These are phyloP conservation scores for Chaetodon trifascialis DNA, from an alignment of 2,113 vertebrate species.

Conservation along the genomic window DNA sequence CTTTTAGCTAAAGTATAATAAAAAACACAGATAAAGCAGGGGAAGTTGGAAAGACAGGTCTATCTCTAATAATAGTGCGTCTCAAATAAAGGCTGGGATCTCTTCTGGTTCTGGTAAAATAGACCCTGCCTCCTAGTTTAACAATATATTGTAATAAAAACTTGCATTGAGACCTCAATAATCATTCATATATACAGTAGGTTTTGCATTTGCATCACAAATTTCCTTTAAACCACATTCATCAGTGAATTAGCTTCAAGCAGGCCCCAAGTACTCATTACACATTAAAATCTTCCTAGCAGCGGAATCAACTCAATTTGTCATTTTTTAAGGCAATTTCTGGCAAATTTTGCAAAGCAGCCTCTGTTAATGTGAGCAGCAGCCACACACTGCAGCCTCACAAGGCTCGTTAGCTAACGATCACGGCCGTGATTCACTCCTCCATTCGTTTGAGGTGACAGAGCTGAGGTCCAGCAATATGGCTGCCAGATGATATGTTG, in stretches of 20 bases:
- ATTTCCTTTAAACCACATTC: not conserved
- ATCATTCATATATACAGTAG: not conserved
- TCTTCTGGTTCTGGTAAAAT: too few relatives aligned
- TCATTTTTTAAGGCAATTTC: not conserved
- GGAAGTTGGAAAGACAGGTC: too few relatives aligned
- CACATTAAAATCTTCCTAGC: not conserved
- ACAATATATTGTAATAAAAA: not conserved
- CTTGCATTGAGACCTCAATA: not conserved
- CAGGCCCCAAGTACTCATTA: not conserved
- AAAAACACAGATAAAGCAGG: too few relatives aligned
- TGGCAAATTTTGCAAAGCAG: not conserved
- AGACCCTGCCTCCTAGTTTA: not conserved
- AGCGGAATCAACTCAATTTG: not conserved
- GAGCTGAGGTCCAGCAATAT: constrained; percentile 1
- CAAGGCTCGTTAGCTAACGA: not conserved
- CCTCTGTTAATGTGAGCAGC: not conserved
- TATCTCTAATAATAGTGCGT: not conserved
- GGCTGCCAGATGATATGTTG: constrained; percentile 40
- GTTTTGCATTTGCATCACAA: not conserved
- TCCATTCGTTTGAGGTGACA: not conserved
- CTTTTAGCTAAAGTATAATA: too few relatives aligned
- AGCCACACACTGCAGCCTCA: not conserved
- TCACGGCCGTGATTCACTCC: not conserved
- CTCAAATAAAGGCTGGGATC: not conserved
- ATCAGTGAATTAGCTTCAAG: not conserved